Evolutionary conservation across 2,797 vertebrate genomes (phyloP), one percentile per base, ranked within the genome.

Genomic region (Poecilia velifera): DNA sequence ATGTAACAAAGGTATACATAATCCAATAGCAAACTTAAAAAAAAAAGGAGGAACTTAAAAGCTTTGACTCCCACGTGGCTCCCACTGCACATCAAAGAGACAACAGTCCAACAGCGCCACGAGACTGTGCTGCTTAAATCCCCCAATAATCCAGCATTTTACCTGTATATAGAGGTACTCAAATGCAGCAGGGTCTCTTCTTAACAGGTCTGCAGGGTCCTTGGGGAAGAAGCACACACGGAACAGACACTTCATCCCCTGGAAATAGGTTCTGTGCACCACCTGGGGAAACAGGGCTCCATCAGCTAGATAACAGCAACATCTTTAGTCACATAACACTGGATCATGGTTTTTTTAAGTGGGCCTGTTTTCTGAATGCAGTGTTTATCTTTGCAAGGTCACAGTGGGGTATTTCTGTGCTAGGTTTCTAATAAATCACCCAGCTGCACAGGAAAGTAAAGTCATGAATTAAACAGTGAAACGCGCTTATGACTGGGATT

Each of bases 151-250:
- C 73, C 76, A 76, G 49, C 82, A 18, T 82, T 76, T 87, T 87
- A 99, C 98, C 97, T 99, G 98, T 94, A 99, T 99, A 87, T 99
- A 99, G 70, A 99, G 96, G 93, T 99, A 99, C 94, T 99, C 98
- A 6, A 99, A 99, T 8, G 98, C 98, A 80, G 98, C 97, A 0
- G 98, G 98, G 89, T 99, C 98, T 76, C 96, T 96, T 90, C 94
- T 97, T 83, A 99, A 94, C 83, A 99, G 95, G 91, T 99, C 98
- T 87, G 97, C 97, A 0, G 98, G 98, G 90, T 99, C 98, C 94
- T 99, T 99, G 87, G 98, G 98, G 94, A 99, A 99, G 96, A 98
- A 99, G 94, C 97, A 98, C 90, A 99, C 96, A 85, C 98, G 97
- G 90, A 99, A 99, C 86, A 99, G 97, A 95, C 98, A 99, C 94